Evolutionary conservation across 2,888 invertebrate species (phyloP), one percentile per base, ranked within the genome.

Genomic region (Poecilus cupreus): DNA sequence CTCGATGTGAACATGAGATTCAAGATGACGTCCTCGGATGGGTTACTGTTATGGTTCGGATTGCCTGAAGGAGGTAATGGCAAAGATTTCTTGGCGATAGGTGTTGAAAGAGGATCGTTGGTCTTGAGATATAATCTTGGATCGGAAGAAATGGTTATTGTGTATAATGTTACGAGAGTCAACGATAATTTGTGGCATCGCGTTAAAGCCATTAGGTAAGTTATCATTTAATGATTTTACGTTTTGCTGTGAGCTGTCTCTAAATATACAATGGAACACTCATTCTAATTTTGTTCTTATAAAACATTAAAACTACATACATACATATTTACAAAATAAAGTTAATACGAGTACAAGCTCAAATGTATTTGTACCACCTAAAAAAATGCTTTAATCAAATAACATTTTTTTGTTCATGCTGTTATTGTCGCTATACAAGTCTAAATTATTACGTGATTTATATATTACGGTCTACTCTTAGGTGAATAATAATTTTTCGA

Each of bases 151-250:
- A 95, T 95, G 72, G 92, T 94, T 83, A 94, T 98, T 75, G 92
- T 94, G 83, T 96, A 96, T 85, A 97, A 97, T 89, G 92, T 93
- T 85, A 95, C 96, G 10, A 93, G 94, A 88, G 94, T 98, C 46
- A 96, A 96, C 89, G 97, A 98, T 88, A 97, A 97, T 51, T 91
- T 96, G 76, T 97, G 96, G 96, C 96, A 96, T 89, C 91, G 94
- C 83, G 92, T 96, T 82, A 91, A 93, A 87, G 94, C 94, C 49
- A 92, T 94, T 84, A 93, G 95, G 96, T 95, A 22, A 60, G 24
- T 57, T n/a, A 43, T 43, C 43, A 43, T 8, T 43, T 11, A n/a
- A 2, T 43, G 10, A 43, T 43, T 39, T 43, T 13, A 43, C n/a
- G 26, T 80, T 20, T 18, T 32, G 5, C 32, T 32, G 16, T 43